Conservation (phyloP, 2,888 invertebrate genomes). For the Drosophila trichaetosa region DNA sequence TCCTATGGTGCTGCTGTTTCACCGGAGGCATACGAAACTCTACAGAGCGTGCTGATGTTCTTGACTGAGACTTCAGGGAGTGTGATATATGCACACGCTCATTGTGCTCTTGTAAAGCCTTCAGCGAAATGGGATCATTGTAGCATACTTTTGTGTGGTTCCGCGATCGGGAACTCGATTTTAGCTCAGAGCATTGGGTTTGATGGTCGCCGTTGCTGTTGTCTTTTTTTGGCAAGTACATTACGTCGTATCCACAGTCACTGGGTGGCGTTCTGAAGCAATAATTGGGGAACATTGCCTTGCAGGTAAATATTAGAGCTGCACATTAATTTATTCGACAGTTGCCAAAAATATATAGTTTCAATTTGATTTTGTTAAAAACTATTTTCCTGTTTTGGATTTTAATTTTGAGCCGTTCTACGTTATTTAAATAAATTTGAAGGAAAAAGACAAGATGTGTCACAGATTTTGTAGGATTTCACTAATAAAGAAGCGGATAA, state of each 20-base stretch:
- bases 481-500: not conserved
- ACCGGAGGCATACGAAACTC: slow-evolving; percentile 38
- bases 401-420: slow-evolving; percentile 4
- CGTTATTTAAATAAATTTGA: slow-evolving; percentile 22
- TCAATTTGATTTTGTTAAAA: slow-evolving; percentile 21
- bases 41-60: slow-evolving; percentile 9
- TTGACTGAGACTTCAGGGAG: slow-evolving; percentile 4
- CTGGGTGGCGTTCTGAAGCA: slow-evolving; percentile 58
- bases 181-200: not conserved
- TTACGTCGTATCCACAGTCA: slow-evolving; percentile 50
- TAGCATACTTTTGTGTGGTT: slow-evolving; percentile 5
- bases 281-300: slow-evolving; percentile 68
- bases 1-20: slow-evolving; percentile 6
- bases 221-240: slow-evolving; percentile 25
- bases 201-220: not conserved
- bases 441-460: slow-evolving; percentile 34
- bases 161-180: not conserved
- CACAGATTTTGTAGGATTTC: not conserved
- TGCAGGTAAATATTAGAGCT: slow-evolving; percentile 8
- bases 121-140: not conserved
- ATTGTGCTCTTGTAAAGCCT: slow-evolving; percentile 6
- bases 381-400: slow-evolving; percentile 13
- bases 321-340: slow-evolving; percentile 21
- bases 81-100: not conserved
- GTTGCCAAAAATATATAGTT: slow-evolving; percentile 14